A percentile compares a stretch with the other conserved stretches of the same genome.
phyloP scores from a whole-genome alignment of 2,888 invertebrate species.

The Stenurella melanura region DNA sequence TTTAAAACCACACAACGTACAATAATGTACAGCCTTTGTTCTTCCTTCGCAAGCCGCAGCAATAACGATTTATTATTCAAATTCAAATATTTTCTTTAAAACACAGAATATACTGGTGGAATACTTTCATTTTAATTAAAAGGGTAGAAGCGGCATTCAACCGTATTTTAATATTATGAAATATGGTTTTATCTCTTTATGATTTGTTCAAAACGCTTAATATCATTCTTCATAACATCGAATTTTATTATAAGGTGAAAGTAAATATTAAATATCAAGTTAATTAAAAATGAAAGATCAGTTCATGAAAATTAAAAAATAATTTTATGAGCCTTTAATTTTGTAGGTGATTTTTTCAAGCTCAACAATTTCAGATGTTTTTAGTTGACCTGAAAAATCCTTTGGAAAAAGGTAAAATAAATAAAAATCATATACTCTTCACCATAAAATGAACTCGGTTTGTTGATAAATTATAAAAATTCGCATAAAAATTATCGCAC shows the following conservation, averaged over 20 bases:
- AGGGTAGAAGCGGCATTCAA: not conserved
- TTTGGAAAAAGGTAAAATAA: no score
- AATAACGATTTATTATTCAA: not conserved
- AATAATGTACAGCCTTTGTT: not conserved
- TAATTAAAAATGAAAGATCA: not conserved
- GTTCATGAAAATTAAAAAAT: no score
- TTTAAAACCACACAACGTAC: not conserved
- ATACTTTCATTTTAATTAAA: slow-evolving; percentile 1
- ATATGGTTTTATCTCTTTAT: not conserved
- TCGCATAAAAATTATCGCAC: no score
- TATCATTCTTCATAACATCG: not conserved
- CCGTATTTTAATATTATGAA: not conserved
- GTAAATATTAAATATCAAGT: not conserved
- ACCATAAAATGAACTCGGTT: no score
- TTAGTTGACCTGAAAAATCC: no score
- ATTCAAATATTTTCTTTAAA: not conserved
- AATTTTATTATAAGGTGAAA: slow-evolving; percentile 4
- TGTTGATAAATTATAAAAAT: no score
- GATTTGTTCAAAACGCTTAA: not conserved
- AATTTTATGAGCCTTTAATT: no score
- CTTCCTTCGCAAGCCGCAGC: not conserved
- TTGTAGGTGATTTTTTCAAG: no score
- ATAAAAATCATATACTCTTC: no score
- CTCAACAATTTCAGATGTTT: no score
- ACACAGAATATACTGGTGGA: not conserved